phyloP scores from a whole-genome alignment of 1,140 invertebrate genomes.

The Laupala kohalensis region DNA sequence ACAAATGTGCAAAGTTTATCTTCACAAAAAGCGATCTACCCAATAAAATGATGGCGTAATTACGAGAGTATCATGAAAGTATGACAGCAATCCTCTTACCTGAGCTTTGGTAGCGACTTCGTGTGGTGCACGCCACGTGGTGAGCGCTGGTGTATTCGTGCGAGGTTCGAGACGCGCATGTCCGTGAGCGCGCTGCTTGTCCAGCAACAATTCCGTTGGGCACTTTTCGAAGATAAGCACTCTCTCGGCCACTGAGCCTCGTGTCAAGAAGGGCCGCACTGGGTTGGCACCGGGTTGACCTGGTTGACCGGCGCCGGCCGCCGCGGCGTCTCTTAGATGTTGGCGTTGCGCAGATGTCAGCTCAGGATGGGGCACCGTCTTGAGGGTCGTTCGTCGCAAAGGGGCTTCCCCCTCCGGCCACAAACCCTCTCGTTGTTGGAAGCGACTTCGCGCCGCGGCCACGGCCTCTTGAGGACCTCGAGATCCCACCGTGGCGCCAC shows the following conservation, averaged over 20 bases:
- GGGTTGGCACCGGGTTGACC: constrained; percentile 33
- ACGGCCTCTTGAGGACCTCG: constrained; percentile 23
- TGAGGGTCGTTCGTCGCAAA: constrained; percentile 7
- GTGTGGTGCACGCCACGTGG: constrained; percentile 42
- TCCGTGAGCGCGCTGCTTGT: constrained; percentile 39
- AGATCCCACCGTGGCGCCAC: no score
- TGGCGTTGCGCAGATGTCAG: constrained; percentile 39
- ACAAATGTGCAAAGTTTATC: no score
- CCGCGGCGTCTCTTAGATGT: constrained; percentile 29
- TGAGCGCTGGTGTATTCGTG: constrained; percentile 30
- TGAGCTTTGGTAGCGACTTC: constrained; percentile 56
- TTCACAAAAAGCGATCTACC: no score
- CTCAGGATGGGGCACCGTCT: constrained; percentile 48
- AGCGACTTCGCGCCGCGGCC: constrained; percentile 21
- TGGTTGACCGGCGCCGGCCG: constrained; percentile 4
- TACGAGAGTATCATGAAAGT: no score
- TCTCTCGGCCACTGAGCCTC: constrained; percentile 80
- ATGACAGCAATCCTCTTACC: no score
- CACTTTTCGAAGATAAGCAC: constrained; percentile 85
- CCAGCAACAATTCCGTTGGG: constrained; percentile 61
- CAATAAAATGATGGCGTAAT: no score
- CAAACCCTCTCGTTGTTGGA: constrained; percentile 30
- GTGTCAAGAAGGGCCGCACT: constrained; percentile 71
- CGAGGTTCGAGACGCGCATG: no score
- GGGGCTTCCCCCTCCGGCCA: constrained; percentile 27